These are phyloP conservation scores for Lerema accius DNA, from an alignment of 1,140 invertebrate species.

Conservation along the genomic window DNA sequence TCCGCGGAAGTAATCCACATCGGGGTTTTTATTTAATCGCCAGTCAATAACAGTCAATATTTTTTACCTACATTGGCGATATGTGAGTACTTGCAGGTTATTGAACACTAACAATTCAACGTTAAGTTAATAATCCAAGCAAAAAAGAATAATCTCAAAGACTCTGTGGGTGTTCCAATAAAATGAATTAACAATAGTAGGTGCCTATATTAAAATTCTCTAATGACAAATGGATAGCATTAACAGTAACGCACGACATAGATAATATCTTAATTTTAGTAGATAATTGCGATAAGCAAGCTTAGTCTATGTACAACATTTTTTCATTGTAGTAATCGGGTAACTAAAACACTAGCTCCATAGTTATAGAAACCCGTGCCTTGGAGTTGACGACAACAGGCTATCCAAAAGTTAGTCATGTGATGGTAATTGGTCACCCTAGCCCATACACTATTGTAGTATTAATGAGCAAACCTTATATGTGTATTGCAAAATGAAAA, in stretches of 20 bases:
- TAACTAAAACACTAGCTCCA: no score
- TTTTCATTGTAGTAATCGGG: no score
- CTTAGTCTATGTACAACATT: no score
- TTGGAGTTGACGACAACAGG: no score
- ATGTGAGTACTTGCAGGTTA: slow-evolving; percentile 19
- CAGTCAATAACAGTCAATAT: slow-evolving; percentile 16
- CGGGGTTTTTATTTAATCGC: slow-evolving; percentile 23
- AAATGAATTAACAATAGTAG: slow-evolving; percentile 13
- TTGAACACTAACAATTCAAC: slow-evolving; percentile 17
- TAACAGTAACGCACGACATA: not conserved
- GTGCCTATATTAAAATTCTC: slow-evolving; percentile 14
- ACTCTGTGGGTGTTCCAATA: slow-evolving; percentile 11
- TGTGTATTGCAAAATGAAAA: no score
- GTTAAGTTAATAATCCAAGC: slow-evolving; percentile 7
- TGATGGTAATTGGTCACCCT: no score
- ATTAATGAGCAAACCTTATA: no score
- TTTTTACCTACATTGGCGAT: slow-evolving; percentile 20
- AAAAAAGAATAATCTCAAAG: slow-evolving; percentile 1
- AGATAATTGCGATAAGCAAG: not conserved
- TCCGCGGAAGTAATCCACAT: slow-evolving; percentile 30
- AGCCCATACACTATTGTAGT: no score
- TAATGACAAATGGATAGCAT: slow-evolving; percentile 25
- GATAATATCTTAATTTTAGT: not conserved
- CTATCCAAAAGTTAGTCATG: no score
- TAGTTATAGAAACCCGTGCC: no score